Conservation (phyloP, 92 coral and sea anemone genomes). For the Porites rus region DNA sequence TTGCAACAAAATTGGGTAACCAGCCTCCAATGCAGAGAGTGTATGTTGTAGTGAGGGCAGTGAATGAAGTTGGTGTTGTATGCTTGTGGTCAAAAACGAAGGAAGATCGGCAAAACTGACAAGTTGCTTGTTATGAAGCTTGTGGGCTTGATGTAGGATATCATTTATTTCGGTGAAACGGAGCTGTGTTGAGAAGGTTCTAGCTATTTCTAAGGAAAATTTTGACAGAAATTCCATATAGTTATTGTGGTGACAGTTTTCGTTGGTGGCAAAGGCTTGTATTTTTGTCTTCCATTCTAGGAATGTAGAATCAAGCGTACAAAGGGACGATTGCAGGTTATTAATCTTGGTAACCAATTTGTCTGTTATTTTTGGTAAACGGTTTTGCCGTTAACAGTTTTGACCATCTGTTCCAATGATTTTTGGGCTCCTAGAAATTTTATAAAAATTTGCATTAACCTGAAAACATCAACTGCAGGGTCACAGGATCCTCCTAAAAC, state of each 20-base stretch:
- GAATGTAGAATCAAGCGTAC: not conserved
- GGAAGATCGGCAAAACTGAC: conserved; percentile 43
- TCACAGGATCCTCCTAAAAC: conserved; percentile 5
- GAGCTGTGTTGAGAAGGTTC: conserved; percentile 35
- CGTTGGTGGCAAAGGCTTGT: not conserved
- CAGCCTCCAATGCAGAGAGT: conserved; percentile 22
- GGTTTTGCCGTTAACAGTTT: not conserved
- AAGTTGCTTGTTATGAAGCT: conserved; percentile 4
- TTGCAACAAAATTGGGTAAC: conserved; percentile 42
- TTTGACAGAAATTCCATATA: conserved; percentile 44
- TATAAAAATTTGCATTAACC: not conserved
- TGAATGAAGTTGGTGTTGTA: not conserved
- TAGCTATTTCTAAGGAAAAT: conserved; percentile 34
- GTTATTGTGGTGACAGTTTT: conserved; percentile 11
- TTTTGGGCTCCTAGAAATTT: too few species aligned
- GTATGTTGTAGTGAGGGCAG: conserved; percentile 18
- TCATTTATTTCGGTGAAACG: conserved; percentile 47
- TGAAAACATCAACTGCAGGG: not conserved
- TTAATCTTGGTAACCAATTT: not conserved
- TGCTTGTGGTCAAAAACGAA: not conserved
- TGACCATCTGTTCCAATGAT: not conserved
- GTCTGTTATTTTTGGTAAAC: conserved; percentile 2
- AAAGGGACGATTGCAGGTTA: not conserved
- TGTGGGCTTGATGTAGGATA: conserved; percentile 27
- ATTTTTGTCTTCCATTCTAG: not conserved